Base-by-base conservation (phyloP, 1,140 invertebrate genomes). In the Drosophila nannoptera region DNA sequence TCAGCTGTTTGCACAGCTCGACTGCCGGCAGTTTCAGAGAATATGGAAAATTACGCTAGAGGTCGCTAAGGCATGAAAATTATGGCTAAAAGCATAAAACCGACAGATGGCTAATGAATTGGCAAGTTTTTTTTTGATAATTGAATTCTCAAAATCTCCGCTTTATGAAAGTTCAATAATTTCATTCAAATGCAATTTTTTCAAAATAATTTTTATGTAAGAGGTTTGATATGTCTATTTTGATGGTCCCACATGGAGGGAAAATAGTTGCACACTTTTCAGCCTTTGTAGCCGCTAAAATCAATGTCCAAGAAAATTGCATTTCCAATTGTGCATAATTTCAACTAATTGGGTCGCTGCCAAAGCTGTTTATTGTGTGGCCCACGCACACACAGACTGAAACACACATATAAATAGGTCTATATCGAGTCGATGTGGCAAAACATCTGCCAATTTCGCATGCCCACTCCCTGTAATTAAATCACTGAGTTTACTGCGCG, bases 291-390 rank as follows among this genome's bases (percentile, higher is more conserved):
- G 9, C 42, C 11, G 33, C 48, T 54, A 46, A 70, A 70, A 68
- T 84, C 62, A 70, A 70, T 76, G 73, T 42, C 69, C 62, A 33
- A 38, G 59, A 40, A 63, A 84, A 73, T 78, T 69, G 72, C 63
- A 53, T 74, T 74, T 66, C 33, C 12, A 50, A 62, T 56, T 66
- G 52, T 42, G 72, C 73, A 84, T 76, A 83, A 84, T 80, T 61
- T 65, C 16, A 48, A 45, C 65, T 73, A 78, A 84, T 84, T 84
- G 78, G 72, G 40, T 38, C 50, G 40, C 59, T 42, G 49, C 49
- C 49, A 76, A 78, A 84, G 73, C 76, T 80, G 76, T 73, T 84
- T 84, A 80, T 80, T 83, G 65, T 80, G 59, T 69, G 64, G 40
- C 40, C 12, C 4, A 45, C 42, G 50, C 55, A 58, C 29, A 64